phyloP scores from a whole-genome alignment of 2,113 vertebrate genomes.

The Hypocryptadius cinnamomeus region DNA sequence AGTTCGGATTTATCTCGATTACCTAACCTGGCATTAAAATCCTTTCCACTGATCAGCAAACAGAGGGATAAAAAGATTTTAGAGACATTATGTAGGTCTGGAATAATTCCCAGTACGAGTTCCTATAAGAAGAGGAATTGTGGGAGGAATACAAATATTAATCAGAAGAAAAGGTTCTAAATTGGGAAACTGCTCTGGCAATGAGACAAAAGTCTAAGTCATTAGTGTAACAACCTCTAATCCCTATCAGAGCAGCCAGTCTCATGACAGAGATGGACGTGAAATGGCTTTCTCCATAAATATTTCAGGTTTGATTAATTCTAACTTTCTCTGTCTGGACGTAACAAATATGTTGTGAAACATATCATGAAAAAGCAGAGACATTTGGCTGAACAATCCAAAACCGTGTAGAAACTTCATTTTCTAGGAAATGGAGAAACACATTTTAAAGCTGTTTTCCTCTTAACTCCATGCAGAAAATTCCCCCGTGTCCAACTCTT shows the following conservation, averaged over 20 bases:
- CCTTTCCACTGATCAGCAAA: constrained; percentile 63
- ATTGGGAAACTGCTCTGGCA: constrained; percentile 58
- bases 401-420: constrained; percentile 12
- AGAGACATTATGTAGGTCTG: constrained; percentile 64
- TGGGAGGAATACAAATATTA: constrained; percentile 67
- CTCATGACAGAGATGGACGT: constrained; percentile 44
- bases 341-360: constrained; percentile 53
- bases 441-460: constrained; percentile 22
- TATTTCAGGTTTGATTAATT: constrained; percentile 55
- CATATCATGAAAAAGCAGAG: constrained; percentile 37
- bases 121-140: constrained; percentile 61
- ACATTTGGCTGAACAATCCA: constrained; percentile 16
- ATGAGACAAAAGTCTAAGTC: constrained; percentile 57
- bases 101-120: constrained; percentile 60
- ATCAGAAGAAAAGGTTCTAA: constrained; percentile 66
- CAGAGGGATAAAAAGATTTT: constrained; percentile 66
- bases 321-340: background rate
- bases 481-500: constrained; percentile 17
- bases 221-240: constrained; percentile 63
- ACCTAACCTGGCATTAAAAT: constrained; percentile 66
- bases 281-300: constrained; percentile 54
- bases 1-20: constrained; percentile 64
- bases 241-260: constrained; percentile 48
- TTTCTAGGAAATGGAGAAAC: constrained; percentile 23
- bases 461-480: constrained; percentile 19